phyloP scores from a whole-genome alignment of 2,797 vertebrate genomes.

The Parauchenoglanis ngamensis region DNA sequence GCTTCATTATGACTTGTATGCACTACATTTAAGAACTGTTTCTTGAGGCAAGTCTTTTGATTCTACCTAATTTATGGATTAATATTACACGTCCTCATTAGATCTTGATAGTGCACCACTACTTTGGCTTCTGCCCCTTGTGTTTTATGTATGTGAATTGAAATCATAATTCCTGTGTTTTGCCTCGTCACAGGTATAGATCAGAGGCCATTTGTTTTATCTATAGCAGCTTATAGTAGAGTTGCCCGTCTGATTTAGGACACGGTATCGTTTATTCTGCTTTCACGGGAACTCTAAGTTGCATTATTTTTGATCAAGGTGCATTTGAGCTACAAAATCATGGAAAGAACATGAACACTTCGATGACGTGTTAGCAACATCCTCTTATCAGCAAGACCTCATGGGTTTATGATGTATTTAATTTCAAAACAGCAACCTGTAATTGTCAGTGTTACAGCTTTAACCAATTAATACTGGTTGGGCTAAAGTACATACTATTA shows the following conservation, averaged over 20 bases:
- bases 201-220: not conserved
- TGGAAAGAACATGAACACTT: not conserved
- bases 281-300: no score
- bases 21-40: no score
- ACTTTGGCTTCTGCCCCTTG: no score
- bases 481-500: not conserved
- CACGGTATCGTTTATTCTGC: no score
- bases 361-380: not conserved
- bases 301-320: no score
- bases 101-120: not conserved
- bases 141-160: not conserved
- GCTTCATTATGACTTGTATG: no score
- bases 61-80: not conserved
- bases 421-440: no score
- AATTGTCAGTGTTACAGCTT: not conserved
- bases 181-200: no score
- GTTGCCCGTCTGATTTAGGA: not conserved
- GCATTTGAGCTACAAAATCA: no score
- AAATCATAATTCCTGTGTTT: no score
- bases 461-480: not conserved
- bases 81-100: not conserved
- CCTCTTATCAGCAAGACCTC: not conserved
- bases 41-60: not conserved
- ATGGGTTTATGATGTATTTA: not conserved
- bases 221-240: not conserved